A percentile compares a stretch with the other conserved stretches of the same genome.
These are phyloP conservation scores for Rhinogobio ventralis DNA, from an alignment of 2,797 vertebrate species.

Conservation along the genomic window DNA sequence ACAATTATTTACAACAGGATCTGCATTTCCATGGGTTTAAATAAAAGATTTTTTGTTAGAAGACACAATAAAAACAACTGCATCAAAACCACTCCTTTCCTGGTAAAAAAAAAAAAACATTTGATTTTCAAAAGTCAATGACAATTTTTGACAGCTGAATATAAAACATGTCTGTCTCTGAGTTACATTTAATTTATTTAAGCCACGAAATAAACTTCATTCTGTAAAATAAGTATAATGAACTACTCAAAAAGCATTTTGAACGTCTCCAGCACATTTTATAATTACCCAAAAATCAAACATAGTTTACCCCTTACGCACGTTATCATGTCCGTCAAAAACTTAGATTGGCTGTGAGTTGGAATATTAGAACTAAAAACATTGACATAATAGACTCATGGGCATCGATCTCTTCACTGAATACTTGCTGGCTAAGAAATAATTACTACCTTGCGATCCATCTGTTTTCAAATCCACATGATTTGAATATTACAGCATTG, in stretches of 20 bases:
- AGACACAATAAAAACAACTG: background rate
- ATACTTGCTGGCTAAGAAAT: background rate
- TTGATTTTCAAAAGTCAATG: background rate
- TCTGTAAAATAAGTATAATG: background rate
- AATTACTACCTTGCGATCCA: background rate
- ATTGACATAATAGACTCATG: background rate
- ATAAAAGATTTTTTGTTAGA: background rate
- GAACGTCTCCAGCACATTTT: background rate
- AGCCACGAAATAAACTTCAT: background rate
- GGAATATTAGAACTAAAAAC: background rate
- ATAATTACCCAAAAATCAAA: background rate
- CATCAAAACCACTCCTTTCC: background rate
- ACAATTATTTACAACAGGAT: background rate
- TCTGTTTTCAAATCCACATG: background rate
- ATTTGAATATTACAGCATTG: background rate
- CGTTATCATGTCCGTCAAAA: background rate
- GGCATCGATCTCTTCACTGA: background rate
- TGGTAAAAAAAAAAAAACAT: background rate
- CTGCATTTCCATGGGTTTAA: background rate
- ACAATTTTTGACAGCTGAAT: background rate
- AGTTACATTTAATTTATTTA: background rate
- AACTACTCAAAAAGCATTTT: background rate
- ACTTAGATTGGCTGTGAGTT: background rate
- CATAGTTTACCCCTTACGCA: background rate
- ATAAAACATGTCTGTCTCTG: background rate